These are phyloP conservation scores for Acrobasis consociella DNA, from an alignment of 2,888 invertebrate species.

Conservation along the genomic window DNA sequence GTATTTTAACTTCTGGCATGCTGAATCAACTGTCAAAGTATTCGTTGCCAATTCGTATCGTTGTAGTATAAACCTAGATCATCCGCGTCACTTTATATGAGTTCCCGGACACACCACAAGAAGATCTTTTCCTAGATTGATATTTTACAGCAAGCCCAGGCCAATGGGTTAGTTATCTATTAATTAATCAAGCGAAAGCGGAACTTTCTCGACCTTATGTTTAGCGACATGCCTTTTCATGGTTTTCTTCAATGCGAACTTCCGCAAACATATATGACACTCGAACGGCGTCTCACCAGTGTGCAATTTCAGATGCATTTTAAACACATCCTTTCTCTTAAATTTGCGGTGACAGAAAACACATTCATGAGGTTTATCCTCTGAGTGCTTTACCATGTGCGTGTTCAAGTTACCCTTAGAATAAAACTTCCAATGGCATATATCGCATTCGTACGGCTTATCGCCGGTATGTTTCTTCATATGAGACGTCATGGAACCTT, in stretches of 20 bases:
- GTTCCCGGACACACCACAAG: too few species aligned
- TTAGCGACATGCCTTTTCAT: slow-evolving; percentile 2
- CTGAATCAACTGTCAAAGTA: too few species aligned
- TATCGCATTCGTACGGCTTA: slow-evolving; percentile 4
- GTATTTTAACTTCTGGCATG: too few species aligned
- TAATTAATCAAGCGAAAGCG: background rate
- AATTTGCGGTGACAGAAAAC: slow-evolving; percentile 1
- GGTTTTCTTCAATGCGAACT: slow-evolving; percentile 11
- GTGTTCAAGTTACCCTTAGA: slow-evolving; percentile 7
- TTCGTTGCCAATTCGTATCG: too few species aligned
- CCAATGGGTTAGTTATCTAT: background rate
- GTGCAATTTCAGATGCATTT: slow-evolving; percentile 5
- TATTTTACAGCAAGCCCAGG: too few species aligned
- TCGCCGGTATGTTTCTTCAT: slow-evolving; percentile 13
- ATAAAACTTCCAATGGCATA: slow-evolving; percentile 7
- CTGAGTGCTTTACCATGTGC: slow-evolving; percentile 9
- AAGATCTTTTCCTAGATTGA: background rate
- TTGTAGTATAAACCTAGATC: too few species aligned
- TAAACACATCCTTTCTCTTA: slow-evolving; percentile 8
- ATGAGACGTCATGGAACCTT: slow-evolving; percentile 5
- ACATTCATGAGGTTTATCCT: slow-evolving; percentile 15
- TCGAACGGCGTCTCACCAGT: slow-evolving; percentile 1
- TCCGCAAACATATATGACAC: slow-evolving; percentile 8
- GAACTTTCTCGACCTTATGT: slow-evolving; percentile 4
- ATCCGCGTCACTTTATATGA: background rate